A percentile compares a stretch with the other conserved stretches of the same genome.
Conservation (phyloP, 2,888 invertebrate genomes). For the Molanna angustata region DNA sequence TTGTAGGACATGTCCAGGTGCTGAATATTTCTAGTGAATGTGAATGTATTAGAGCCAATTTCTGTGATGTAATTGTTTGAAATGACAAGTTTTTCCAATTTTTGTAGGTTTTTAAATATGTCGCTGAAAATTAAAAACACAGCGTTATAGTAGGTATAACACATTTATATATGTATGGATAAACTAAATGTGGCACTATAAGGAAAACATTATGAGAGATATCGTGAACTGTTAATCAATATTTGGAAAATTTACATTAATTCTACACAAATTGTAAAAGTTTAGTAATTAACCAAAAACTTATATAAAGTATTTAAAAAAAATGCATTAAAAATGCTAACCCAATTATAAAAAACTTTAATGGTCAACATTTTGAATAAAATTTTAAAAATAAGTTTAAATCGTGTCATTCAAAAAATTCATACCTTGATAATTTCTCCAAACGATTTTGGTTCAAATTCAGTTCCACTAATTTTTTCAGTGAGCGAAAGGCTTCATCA, state of each 20-base stretch:
- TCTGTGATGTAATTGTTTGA: constrained; percentile 48
- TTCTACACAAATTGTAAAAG: no score
- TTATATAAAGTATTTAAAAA: no score
- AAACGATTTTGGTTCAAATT: constrained; percentile 65
- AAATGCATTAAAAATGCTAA: no score
- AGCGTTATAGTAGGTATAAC: no score
- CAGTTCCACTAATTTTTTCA: constrained; percentile 56
- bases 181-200: no score
- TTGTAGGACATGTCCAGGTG: constrained; percentile 55
- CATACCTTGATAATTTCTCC: constrained; percentile 57
- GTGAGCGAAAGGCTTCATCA: constrained; percentile 56
- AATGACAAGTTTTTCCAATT: constrained; percentile 50
- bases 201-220: no score
- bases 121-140: constrained; percentile 41
- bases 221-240: no score
- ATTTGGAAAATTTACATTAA: no score
- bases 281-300: no score
- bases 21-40: constrained; percentile 49
- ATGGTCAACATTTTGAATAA: constrained; percentile 1
- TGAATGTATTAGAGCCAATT: constrained; percentile 52
- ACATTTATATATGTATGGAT: no score
- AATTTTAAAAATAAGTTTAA: not conserved
- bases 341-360: no score
- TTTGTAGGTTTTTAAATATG: constrained; percentile 42
- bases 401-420: constrained; percentile 33